Percentiles rank a stretch among this genome's conserved stretches.
phyloP scores from a whole-genome alignment of 1,140 invertebrate species.

The Cecropterus lyciades region DNA sequence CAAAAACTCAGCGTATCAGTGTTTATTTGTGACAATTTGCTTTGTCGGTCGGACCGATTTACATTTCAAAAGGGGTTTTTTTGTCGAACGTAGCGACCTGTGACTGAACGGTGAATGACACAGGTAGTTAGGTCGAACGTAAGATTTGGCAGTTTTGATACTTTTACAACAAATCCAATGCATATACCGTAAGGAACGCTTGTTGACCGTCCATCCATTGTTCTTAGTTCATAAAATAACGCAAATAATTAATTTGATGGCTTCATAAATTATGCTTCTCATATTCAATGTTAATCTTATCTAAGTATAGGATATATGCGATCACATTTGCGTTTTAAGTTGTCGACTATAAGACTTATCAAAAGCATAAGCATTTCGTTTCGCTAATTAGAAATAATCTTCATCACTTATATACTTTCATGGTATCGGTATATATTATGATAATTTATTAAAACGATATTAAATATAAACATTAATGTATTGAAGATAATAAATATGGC shows the following conservation, averaged over 20 bases:
- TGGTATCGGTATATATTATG: no score
- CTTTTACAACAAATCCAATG: slow-evolving; percentile 28
- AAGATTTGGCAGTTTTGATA: slow-evolving; percentile 55
- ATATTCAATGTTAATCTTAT: neutral
- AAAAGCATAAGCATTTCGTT: no score
- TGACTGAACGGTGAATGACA: slow-evolving; percentile 79
- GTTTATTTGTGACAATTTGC: slow-evolving; percentile 85
- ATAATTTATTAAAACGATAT: no score
- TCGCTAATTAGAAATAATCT: no score
- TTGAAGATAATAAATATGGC: no score
- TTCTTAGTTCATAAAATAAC: neutral
- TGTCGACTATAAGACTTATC: no score
- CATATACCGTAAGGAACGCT: slow-evolving; percentile 11
- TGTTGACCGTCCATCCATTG: slow-evolving; percentile 6
- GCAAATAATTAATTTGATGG: slow-evolving; percentile 2
- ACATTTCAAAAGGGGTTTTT: slow-evolving; percentile 78
- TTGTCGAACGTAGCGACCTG: slow-evolving; percentile 74
- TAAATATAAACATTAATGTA: no score
- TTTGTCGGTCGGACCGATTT: slow-evolving; percentile 82
- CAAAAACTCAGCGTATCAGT: slow-evolving; percentile 79
- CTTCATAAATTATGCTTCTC: slow-evolving; percentile 11
- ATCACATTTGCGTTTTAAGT: neutral
- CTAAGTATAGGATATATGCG: neutral
- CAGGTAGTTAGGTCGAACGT: slow-evolving; percentile 57
- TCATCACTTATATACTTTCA: no score